These are phyloP conservation scores for Hydropsyche betteni DNA, from an alignment of 2,888 invertebrate species.

Conservation along the genomic window DNA sequence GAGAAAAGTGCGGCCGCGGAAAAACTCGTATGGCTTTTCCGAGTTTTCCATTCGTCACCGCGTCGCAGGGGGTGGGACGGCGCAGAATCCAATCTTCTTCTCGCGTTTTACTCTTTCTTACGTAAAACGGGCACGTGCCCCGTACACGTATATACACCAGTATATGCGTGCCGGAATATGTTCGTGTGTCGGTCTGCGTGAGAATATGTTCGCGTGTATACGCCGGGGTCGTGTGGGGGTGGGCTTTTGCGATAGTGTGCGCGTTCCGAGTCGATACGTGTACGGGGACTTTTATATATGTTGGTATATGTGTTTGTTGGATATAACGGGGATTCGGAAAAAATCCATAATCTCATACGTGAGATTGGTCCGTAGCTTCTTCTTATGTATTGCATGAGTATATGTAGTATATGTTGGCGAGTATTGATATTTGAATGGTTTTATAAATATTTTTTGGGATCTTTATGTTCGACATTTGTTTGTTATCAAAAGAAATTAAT, in stretches of 20 bases:
- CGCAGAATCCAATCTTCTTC: conserved; percentile 51
- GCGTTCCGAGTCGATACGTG: conserved; percentile 3
- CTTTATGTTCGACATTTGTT: no score
- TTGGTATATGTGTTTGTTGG: no score
- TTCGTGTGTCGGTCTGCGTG: no score
- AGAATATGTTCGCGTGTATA: no score
- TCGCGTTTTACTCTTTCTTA: conserved; percentile 47
- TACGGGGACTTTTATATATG: neutral
- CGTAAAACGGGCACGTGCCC: conserved; percentile 18
- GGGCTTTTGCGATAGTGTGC: neutral
- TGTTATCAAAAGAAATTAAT: no score
- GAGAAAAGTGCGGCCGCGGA: conserved; percentile 25
- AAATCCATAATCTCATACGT: conserved; percentile 3
- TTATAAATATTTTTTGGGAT: no score
- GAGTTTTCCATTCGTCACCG: conserved; percentile 50
- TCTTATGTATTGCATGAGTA: no score
- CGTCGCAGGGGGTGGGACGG: conserved; percentile 30
- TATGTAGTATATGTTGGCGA: no score
- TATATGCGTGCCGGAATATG: neutral
- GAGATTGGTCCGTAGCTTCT: no score
- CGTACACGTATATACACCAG: neutral
- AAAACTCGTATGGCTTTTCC: conserved; percentile 45
- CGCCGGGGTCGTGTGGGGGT: neutral
- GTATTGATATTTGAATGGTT: no score
- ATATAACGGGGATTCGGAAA: neutral